These are phyloP conservation scores for Crotalus horridus DNA, from an alignment of 2,113 vertebrate genomes.

Conservation along the genomic window DNA sequence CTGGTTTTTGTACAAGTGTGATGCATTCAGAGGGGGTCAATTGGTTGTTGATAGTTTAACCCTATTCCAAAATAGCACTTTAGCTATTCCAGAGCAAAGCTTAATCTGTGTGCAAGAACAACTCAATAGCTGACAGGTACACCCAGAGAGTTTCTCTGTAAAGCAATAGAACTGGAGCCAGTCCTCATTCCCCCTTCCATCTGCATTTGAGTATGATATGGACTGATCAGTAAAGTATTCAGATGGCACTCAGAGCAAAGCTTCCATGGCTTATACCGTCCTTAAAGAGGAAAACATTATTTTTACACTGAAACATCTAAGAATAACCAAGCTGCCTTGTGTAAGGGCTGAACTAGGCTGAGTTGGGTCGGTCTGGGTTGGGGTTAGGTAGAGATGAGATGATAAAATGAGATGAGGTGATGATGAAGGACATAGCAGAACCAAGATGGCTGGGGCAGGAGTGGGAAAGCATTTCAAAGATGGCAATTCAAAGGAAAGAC, in stretches of 20 bases:
- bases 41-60: not conserved
- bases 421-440: not conserved
- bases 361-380: not conserved
- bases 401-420: not conserved
- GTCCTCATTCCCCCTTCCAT: not conserved
- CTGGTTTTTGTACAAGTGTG: not conserved
- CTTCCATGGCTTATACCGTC: not conserved
- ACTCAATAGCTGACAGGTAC: not conserved
- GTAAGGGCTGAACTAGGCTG: not conserved
- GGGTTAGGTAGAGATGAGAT: not conserved
- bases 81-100: not conserved
- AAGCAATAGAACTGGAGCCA: not conserved
- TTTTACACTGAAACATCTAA: not conserved
- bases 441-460: not conserved
- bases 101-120: not conserved
- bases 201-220: too few relatives aligned
- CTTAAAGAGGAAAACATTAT: not conserved
- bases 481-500: not conserved
- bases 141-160: not conserved
- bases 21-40: not conserved
- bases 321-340: not conserved
- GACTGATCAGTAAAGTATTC: not conserved
- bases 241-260: not conserved
- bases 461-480: not conserved
- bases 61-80: not conserved